Evolutionary conservation across 1,140 invertebrate species (phyloP), one percentile per base, ranked within the genome.

Genomic region (Thaumetopoea pityocampa): DNA sequence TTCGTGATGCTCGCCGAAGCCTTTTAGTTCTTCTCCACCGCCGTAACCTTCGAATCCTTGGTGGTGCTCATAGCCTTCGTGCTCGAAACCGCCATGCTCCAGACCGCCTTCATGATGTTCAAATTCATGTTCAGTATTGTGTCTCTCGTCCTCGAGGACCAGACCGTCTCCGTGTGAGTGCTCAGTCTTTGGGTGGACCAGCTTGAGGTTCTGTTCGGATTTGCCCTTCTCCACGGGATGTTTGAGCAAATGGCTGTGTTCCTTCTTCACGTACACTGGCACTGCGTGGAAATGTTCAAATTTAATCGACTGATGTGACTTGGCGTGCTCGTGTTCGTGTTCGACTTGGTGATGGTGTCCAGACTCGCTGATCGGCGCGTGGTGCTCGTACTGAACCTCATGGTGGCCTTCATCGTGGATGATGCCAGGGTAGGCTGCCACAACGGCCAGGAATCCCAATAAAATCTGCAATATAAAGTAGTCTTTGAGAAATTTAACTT

Each of bases 251-350:
- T 90, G 87, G 55, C 82, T 85, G 65, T 90, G 87, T 61, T 90
- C 89, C 55, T 90, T 89, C 74, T 90, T 90, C 2, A 89, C 80
- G 66, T 89, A 90, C 2, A 89, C 88, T 6, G 89, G 89, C 4
- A 90, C 89, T 4, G 89, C 85, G 49, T 90, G 89, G 67, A 88
- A 90, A 49, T 90, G 89, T 55, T 90, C 88, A 53, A 90, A 88
- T 51, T 90, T 89, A 47, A 90, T 87, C 18, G 87, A 89, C 67
- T 90, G 89, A 56, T 89, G 89, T 10, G 89, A 90, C 47, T 88
- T 89, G 10, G 89, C 89, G 51, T 89, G 87, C 51, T 89, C 88
- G 44, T 89, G 87, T 51, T 89, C 88, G 44, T 89, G 88, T 41
- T 89, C 80, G 17, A 89, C 69, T 43, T 88, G 85, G 33, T 88